phyloP scores from a whole-genome alignment of 1,140 invertebrate genomes.

The Drosophila insularis region DNA sequence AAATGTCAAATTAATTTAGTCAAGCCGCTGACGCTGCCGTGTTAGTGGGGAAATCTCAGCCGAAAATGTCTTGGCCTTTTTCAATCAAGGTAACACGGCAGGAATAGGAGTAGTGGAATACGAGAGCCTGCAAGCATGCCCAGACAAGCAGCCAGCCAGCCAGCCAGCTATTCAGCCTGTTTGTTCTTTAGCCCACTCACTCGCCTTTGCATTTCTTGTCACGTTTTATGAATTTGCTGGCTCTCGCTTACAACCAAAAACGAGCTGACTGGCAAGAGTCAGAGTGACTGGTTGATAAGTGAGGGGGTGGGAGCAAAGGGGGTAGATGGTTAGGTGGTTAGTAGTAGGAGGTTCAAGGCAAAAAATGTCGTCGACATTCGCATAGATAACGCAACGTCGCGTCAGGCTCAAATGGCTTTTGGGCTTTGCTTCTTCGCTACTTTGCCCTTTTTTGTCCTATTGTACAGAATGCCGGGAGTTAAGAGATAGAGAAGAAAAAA shows the following conservation, averaged over 20 bases:
- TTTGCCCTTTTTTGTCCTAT: neutral
- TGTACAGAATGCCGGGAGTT: neutral
- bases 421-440: slow-evolving; percentile 7
- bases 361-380: slow-evolving; percentile 58
- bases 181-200: slow-evolving; percentile 1
- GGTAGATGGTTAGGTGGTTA: too few species aligned
- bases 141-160: neutral
- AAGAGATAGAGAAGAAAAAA: too few species aligned
- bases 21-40: slow-evolving; percentile 49
- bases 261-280: slow-evolving; percentile 56
- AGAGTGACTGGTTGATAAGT: neutral
- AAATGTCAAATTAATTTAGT: slow-evolving; percentile 78
- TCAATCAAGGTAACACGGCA: slow-evolving; percentile 67
- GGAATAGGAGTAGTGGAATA: slow-evolving; percentile 10
- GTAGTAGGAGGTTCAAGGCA: neutral
- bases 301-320: neutral
- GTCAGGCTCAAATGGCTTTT: slow-evolving; percentile 58
- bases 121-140: neutral
- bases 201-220: slow-evolving; percentile 65
- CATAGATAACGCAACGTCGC: slow-evolving; percentile 56
- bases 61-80: slow-evolving; percentile 60
- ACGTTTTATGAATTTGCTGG: slow-evolving; percentile 77
- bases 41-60: slow-evolving; percentile 16
- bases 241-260: slow-evolving; percentile 34
- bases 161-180: neutral